Evolutionary conservation across 2,113 vertebrate species (phyloP).

Genomic region (Stegostoma tigrinum): DNA sequence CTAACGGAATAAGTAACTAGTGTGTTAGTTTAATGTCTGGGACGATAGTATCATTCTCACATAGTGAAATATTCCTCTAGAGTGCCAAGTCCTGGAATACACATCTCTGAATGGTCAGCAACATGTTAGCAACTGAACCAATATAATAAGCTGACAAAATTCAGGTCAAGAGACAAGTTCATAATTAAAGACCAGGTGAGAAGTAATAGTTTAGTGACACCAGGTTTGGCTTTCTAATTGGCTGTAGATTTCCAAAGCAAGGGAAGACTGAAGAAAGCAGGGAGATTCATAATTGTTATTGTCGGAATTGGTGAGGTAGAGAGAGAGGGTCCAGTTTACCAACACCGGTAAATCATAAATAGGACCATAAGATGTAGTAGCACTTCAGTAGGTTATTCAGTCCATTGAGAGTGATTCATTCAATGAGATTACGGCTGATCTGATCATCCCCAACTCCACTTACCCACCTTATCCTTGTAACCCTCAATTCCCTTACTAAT

Average conservation of each 20-base stretch:
- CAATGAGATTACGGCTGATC: too few species aligned
- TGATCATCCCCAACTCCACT: too few species aligned
- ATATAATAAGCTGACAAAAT: neutral
- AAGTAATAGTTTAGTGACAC: neutral
- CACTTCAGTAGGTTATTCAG: too few species aligned
- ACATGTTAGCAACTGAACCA: neutral
- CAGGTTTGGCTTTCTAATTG: neutral
- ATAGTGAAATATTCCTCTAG: neutral
- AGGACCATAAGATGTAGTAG: too few species aligned
- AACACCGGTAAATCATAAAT: too few species aligned
- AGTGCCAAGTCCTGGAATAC: neutral
- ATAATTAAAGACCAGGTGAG: neutral
- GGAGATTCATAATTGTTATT: too few species aligned
- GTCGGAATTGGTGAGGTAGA: too few species aligned
- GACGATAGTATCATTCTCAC: neutral
- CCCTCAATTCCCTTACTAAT: too few species aligned
- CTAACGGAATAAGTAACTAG: neutral
- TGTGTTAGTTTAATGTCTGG: neutral
- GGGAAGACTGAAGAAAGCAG: neutral
- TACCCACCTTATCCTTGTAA: too few species aligned
- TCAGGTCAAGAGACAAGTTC: neutral
- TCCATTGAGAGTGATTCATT: too few species aligned
- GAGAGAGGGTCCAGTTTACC: too few species aligned
- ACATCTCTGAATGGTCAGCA: neutral
- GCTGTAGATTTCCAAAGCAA: neutral